Evolutionary conservation across 2,113 vertebrate genomes (phyloP), one percentile per base, ranked within the genome.

Genomic region (Prochilodus magdalenae): DNA sequence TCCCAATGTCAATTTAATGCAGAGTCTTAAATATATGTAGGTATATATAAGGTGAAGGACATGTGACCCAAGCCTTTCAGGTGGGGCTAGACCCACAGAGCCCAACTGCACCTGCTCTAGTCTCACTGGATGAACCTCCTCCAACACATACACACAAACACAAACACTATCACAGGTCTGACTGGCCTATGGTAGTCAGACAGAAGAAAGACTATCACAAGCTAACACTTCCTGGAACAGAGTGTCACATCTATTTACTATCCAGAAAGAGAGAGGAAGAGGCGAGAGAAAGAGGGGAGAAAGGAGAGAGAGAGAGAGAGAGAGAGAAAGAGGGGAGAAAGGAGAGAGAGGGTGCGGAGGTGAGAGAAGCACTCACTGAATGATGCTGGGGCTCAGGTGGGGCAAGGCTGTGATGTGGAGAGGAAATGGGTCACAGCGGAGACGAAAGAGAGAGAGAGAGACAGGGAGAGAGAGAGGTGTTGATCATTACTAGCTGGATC

Each of bases 371-470:
- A 85, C 67, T 87, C 89, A 90, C 49, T 53, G 80, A 88, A 90
- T 86, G 87, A 90, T 86, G 88, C 84, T 74, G 85, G 88, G 92
- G 86, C 92, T 90, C 92, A 93, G 90, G 89, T 94, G 92, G 88
- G 63, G 72, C 86, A 70, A 27, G 86, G 83, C 83, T 81, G 90
- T 87, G 89, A 92, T 85, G 84, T 89, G 77, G 74, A 77, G 73
- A 88, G 87, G 90, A 92, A 93, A 92, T 92, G 90, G 89, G 90
- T 93, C 91, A 90, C 65, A 70, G 79, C 57, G 75, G 67, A 73
- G 22, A 62, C 47, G 71, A 40, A 62, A 80, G 85, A 85, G 88
- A 72, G 71, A 26, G 53, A 36, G 71, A 73, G 82, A 86, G 60
- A 83, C 84, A 36, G 66, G 40, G 44, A 81, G 69, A 40, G 63